Evolutionary conservation across 1,140 invertebrate species (phyloP), one percentile per base, ranked within the genome.

Genomic region (Micrasema longulum): DNA sequence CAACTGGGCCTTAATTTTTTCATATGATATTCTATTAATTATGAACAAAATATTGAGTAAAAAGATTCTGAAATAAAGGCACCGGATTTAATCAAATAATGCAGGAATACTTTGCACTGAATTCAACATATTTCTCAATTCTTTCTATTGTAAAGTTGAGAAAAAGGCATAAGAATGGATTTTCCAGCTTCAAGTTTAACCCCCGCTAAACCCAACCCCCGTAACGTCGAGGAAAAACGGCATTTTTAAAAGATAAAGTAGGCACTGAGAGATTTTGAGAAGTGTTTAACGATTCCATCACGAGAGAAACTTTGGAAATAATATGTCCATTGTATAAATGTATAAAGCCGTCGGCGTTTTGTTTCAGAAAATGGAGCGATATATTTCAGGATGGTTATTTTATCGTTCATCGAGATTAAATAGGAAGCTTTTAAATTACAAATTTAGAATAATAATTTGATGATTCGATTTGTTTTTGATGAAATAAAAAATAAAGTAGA

Each of bases 221-320:
- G 26, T 31, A 31, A 31, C 26, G 26, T 7, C 7, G 26, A 45
- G 18, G 26, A 63, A 38, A 63, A 43, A 43, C 22, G 41, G 38
- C 26, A 18, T 48, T 22, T 50, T 38, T 38, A 12, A 22, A 35
- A 53, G 64, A 66, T 66, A 66, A 66, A 52, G 16, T 9, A 23
- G 64, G 26, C 43, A 38, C 64, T 66, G 36, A 66, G 45, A 53
- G 64, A 66, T 66, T 66, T 18, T 66, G 23, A 16, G 26, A 22
- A 52, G 64, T 52, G 64, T 66, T 66, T 66, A 66, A 38, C 64
- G 48, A 52, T 10, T 11, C 31, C 11, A 35, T 26, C 45, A 26
- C 23, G 12, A 47, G 45, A 47, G 31, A 66, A 60, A 66, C 48
- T 66, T 52, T 52, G 5, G 14, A 23, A 66, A 31, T 31, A 41